Conservation (phyloP, 2,888 invertebrate species). For the Pyrrhosoma nymphula region DNA sequence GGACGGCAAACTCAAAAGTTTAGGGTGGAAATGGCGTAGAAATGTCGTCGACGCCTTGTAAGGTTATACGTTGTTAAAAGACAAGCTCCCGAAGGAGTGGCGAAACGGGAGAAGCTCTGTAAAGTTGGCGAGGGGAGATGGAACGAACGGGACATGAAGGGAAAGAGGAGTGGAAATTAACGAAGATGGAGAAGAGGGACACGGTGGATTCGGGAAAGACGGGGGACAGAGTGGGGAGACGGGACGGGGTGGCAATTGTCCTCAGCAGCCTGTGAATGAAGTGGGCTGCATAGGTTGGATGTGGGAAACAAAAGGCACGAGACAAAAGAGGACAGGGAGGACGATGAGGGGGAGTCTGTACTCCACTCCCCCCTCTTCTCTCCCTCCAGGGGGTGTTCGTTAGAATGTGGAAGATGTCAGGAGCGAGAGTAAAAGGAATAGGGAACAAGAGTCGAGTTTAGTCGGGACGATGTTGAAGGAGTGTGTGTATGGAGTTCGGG, state of each 20-base stretch:
- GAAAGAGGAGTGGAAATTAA: background rate
- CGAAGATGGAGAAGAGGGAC: background rate
- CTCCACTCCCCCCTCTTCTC: background rate
- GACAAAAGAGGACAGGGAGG: conserved; percentile 15
- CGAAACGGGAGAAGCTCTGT: background rate
- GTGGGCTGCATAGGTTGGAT: conserved; percentile 13
- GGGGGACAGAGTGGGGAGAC: background rate
- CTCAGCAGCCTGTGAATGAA: conserved; percentile 6
- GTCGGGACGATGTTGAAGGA: background rate
- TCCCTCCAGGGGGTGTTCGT: background rate
- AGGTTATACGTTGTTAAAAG: background rate
- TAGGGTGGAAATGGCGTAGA: conserved; percentile 2
- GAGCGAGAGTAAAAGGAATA: background rate
- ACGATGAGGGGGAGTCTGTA: background rate
- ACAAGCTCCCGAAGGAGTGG: background rate
- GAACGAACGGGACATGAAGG: background rate
- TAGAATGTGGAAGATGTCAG: background rate
- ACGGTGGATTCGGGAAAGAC: background rate
- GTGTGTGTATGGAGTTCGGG: background rate
- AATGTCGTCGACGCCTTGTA: conserved; percentile 31
- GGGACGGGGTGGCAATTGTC: background rate
- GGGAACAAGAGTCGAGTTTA: background rate
- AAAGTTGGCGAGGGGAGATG: background rate
- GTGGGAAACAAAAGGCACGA: background rate
- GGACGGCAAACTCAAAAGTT: background rate